These are phyloP conservation scores for Bombus haemorrhoidalis DNA, from an alignment of 1,140 invertebrate genomes.

Conservation along the genomic window DNA sequence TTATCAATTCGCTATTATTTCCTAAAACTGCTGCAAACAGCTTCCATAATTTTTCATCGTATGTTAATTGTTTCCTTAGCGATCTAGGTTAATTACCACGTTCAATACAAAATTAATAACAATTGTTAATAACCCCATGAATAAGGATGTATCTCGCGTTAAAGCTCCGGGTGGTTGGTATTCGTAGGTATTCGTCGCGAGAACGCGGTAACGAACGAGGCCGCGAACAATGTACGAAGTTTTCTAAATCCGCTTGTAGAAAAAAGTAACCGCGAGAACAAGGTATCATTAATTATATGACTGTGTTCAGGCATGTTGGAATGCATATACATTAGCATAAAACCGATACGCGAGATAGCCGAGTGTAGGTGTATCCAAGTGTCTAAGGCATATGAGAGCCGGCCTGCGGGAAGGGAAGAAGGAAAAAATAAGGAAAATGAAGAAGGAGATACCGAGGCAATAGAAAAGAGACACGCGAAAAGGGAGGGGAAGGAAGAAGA, in stretches of 20 bases:
- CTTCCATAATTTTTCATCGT: background rate
- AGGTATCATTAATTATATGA: conserved; percentile 48
- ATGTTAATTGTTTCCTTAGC: background rate
- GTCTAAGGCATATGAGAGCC: background rate
- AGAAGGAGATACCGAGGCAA: background rate
- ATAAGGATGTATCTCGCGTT: background rate
- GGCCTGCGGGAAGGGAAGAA: background rate
- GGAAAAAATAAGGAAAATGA: background rate
- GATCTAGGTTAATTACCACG: background rate
- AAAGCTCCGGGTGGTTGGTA: background rate
- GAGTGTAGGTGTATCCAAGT: conserved; percentile 15
- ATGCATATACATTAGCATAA: conserved; percentile 70
- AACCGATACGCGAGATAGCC: conserved; percentile 46
- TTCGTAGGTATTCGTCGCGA: background rate
- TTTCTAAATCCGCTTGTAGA: conserved; percentile 9
- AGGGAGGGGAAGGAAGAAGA: background rate
- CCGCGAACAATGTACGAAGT: conserved; percentile 37
- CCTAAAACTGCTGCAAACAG: no score
- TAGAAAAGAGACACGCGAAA: background rate
- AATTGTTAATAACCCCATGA: background rate
- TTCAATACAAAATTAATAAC: background rate
- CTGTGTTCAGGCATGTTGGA: conserved; percentile 39
- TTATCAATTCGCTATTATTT: no score
- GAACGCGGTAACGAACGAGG: conserved; percentile 25
- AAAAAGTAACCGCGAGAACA: conserved; percentile 44